These are phyloP conservation scores for Lineus longissimus DNA, from an alignment of 1,140 invertebrate species.

Conservation along the genomic window DNA sequence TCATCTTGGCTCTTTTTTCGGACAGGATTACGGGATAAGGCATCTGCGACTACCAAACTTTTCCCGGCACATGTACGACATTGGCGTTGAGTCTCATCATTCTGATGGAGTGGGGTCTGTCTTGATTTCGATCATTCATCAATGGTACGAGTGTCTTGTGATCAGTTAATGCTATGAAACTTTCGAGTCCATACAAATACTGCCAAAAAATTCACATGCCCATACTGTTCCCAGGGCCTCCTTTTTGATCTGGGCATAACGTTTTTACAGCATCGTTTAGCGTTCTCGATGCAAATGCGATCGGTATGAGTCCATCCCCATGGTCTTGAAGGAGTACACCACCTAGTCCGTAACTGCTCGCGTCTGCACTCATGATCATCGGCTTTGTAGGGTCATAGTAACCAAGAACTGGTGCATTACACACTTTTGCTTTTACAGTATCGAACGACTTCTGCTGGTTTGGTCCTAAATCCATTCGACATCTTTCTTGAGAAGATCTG, in stretches of 20 bases:
- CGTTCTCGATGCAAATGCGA: constrained; percentile 43
- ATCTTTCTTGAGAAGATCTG: neutral
- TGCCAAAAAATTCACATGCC: constrained; percentile 44
- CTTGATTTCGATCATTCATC: constrained; percentile 28
- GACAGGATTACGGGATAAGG: constrained; percentile 4
- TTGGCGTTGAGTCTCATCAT: neutral
- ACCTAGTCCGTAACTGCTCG: constrained; percentile 8
- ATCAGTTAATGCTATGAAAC: constrained; percentile 31
- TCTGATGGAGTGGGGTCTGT: neutral
- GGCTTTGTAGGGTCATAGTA: constrained; percentile 16
- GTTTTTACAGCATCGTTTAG: constrained; percentile 40
- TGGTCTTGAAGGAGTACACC: constrained; percentile 18
- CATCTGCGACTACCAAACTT: constrained; percentile 12
- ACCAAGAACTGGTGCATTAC: neutral
- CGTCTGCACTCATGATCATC: constrained; percentile 13
- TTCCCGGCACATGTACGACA: constrained; percentile 12
- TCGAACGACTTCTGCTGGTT: neutral
- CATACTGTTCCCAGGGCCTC: constrained; percentile 46
- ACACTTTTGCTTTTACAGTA: neutral
- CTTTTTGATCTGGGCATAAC: constrained; percentile 54
- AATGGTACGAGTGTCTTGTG: constrained; percentile 46
- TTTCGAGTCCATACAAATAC: constrained; percentile 41
- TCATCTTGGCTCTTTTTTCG: neutral
- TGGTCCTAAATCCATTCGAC: neutral
- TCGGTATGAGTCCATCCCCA: constrained; percentile 24